phyloP scores from a whole-genome alignment of 2,113 vertebrate genomes.

The human (Homo sapiens) region GRCh38 chr3:37881501-37882000 shows the following conservation, averaged over 20 bases:
- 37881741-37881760: not conserved
- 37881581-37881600: not conserved
- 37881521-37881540: too few relatives aligned
- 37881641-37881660: not conserved
- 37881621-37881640: not conserved
- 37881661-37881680: not conserved
- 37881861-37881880: not conserved
- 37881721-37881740: not conserved
- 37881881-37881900: not conserved
- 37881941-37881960: not conserved
- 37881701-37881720: not conserved
- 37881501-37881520: too few relatives aligned
- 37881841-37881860: not conserved
- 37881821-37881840: not conserved
- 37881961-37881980: not conserved
- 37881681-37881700: not conserved
- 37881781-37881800: not conserved
- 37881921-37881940: not conserved
- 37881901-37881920: not conserved
- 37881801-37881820: not conserved
- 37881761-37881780: not conserved
- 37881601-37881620: not conserved
- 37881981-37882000: slow-evolving; percentile 5
- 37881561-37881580: not conserved
- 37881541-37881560: not conserved